Base-by-base conservation (phyloP, 1,140 invertebrate species). In the Conus ventricosus region DNA sequence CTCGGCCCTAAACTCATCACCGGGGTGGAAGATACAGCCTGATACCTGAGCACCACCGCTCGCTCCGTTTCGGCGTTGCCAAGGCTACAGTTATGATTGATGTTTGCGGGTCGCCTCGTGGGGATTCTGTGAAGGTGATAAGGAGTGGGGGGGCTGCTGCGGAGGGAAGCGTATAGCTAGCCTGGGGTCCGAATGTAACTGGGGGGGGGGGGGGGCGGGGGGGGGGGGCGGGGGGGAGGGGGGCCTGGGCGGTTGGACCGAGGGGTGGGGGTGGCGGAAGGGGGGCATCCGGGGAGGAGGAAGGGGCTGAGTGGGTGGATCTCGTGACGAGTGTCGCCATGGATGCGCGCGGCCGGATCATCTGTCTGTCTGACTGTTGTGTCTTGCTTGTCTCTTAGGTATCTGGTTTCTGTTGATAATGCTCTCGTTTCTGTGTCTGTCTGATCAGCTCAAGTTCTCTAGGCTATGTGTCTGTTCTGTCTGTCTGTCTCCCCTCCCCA, bases 31-130 rank as follows among this genome's bases (percentile, higher is more conserved):
- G 82, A 84, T 84, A 84, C 82, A 7, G 20, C 20, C 67, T 71
- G 67, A 71, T 71, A 71, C 67, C 67, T 71, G 23, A 39, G 39
- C 39, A 39, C 39, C 39, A 39, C 39, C 39, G 39, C 67, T 7
- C 23, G 13, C 13, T 20, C 67, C 67, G 39, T 60, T 17, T 23
- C n/a, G 8, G 5, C 4, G 82, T 84, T 84, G 82, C 82, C 82
- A 67, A 63, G 82, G 82, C n/a, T 60, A 84, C 82, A n/a, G 78
- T 80, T 84, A 84, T 84, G 82, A 84, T 84, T 84, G 82, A 84
- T 84, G 82, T 54, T 67, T 84, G 54, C 54, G 57, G 54, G 82
- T 84, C 54, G 54, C 23, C 57, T 25, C 51, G 78, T 80, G 78
- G 54, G 54, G 53, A 13, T 27, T 63, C 13, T 60, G 55, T 27